Base-by-base conservation (phyloP, 2,888 invertebrate genomes). In the Cordilura impudica region DNA sequence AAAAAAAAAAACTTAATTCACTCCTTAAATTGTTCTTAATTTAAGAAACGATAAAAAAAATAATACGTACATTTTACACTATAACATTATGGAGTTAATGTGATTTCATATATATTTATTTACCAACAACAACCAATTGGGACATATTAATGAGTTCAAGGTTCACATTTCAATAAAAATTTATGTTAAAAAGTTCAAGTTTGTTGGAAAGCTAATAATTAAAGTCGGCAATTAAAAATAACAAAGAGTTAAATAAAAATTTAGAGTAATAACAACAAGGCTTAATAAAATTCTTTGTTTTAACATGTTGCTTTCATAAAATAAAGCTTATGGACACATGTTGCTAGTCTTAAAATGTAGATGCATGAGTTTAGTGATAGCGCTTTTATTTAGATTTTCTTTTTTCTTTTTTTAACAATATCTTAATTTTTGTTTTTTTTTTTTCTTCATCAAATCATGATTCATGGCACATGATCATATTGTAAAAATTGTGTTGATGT, bases 71-170 rank as follows among this genome's bases (percentile, higher is more conserved):
- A n/a, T n/a, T n/a, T n/a, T n/a, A n/a, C n/a, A n/a, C n/a, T n/a
- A n/a, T n/a, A n/a, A 67, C 54, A 49, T 31, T 23, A 63, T 60
- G 60, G 26, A 47, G 23, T 14, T 54, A 71, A 63, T 72, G 54
- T 63, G 47, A 72, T 72, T 54, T 72, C 10, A 21, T 3, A 10
- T 35, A 31, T 12, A 58, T 26, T n/a, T n/a, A n/a, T n/a, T n/a
- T n/a, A n/a, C 26, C 3, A 3, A n/a, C n/a, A 39, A 12, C 31
- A 31, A 8, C 12, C 6, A n/a, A 3, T 39, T 39, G 39, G 2
- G 26, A 31, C 29, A 66, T 18, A 29, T n/a, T n/a, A n/a, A n/a
- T n/a, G 47, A 56, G 43, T 69, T 69, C 70, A 70, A 49, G 60
- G 70, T 43, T 43, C 47, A 31, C 49, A 26, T 70, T 58, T 35